Base-by-base conservation (phyloP, 1,140 invertebrate genomes). In the Drosophila sproati region DNA sequence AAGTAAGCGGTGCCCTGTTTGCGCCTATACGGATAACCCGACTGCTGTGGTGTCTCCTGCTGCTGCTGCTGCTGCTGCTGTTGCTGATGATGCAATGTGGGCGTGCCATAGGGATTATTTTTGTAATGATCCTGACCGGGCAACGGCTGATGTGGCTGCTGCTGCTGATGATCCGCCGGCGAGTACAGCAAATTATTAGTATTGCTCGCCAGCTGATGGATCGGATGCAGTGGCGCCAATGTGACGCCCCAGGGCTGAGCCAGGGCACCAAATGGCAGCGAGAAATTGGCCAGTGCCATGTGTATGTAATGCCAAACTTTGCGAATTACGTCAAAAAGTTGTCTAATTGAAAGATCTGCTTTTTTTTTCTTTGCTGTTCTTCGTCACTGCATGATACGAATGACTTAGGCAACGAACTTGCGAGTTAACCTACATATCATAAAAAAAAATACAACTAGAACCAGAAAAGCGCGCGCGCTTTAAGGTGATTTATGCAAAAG, bases 141-240 rank as follows among this genome's bases (percentile, higher is more conserved):
- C 20, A 43, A 45, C 37, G 37, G 60, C 29, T 72, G 55, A 12
- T 67, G 71, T 12, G 64, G 66, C 39, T 79, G 74, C 54, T 77
- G 80, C 10, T 91, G 85, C 43, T 92, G 91, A 67, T 92, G 92
- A 48, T 89, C 91, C 32, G 85, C 88, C 63, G 92, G 92, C 48
- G 83, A 91, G 70, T 92, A 93, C 2, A 93, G 72, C 52, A 92
- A 73, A 81, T 92, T 92, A 34, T 93, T 93, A 7, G 92, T 92
- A 55, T 90, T 92, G 55, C 83, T 82, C 7, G 91, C 92, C 74
- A 92, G 67, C 70, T 92, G 92, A 54, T 92, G 87, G 45, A 92
- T 78, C 10, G 91, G 82, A 73, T 92, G 92, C 51, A 92, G 62
- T 31, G 92, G 91, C 7, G 90, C 91, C 54, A 92, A 55, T 37